Conservation (phyloP, 2,113 vertebrate genomes). For the Collichthys lucidus region DNA sequence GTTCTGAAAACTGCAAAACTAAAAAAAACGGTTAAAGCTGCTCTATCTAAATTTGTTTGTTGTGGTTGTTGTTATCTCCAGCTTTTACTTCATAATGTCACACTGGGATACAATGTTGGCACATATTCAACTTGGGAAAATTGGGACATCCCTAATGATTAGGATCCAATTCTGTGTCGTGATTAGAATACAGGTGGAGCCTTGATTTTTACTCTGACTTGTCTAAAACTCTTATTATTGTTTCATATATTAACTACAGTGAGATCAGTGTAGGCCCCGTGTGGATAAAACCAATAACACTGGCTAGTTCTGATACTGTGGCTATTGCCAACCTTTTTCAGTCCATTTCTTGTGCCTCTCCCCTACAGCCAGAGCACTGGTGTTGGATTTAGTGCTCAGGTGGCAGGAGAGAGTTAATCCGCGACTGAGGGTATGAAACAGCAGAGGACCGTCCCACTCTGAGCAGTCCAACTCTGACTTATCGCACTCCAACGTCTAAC, state of each 20-base stretch:
- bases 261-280: background rate
- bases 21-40: no score
- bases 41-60: no score
- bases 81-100: no score
- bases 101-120: no score
- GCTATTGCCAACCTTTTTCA: background rate
- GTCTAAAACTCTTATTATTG: background rate
- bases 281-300: background rate
- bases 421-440: slow-evolving; percentile 25
- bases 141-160: no score
- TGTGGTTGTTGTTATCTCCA: no score
- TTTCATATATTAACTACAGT: background rate
- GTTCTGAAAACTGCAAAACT: no score
- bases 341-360: background rate
- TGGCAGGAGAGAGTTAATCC: slow-evolving; percentile 60
- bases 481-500: slow-evolving; percentile 54
- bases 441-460: slow-evolving; percentile 33
- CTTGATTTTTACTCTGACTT: no score
- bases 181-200: background rate
- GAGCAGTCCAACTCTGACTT: slow-evolving; percentile 55
- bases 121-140: no score
- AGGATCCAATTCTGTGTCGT: no score
- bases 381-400: slow-evolving; percentile 20
- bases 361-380: background rate
- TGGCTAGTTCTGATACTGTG: background rate